Conservation (phyloP, 2,113 vertebrate species). For the Salvelinus namaycush region DNA sequence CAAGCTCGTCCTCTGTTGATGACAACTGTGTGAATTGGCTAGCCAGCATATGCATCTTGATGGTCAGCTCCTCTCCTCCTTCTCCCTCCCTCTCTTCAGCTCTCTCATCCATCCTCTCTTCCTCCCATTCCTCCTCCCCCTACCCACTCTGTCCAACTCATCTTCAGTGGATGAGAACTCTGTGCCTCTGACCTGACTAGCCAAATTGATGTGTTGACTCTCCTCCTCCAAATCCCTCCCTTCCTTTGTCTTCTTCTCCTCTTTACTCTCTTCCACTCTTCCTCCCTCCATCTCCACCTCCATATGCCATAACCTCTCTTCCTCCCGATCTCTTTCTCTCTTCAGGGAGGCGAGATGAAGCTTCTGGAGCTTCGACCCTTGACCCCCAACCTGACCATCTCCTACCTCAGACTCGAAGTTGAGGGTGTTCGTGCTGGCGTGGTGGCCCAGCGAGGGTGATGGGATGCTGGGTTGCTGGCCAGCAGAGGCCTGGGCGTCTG, state of each 20-base stretch:
- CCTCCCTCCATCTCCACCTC: background rate
- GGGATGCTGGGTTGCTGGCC: background rate
- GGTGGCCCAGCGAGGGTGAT: background rate
- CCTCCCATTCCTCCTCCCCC: background rate
- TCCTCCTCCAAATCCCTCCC: slow-evolving; percentile 31
- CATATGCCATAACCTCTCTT: background rate
- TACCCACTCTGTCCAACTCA: slow-evolving; percentile 52
- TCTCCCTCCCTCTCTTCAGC: slow-evolving; percentile 40
- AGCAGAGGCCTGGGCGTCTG: background rate
- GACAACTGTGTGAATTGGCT: slow-evolving; percentile 58
- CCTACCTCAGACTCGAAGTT: slow-evolving; percentile 45
- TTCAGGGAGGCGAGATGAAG: slow-evolving; percentile 48
- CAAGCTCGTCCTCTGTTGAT: slow-evolving; percentile 65
- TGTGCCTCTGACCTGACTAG: slow-evolving; percentile 32
- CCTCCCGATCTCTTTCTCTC: slow-evolving; percentile 21
- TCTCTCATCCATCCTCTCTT: slow-evolving; percentile 23
- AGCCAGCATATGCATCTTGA: slow-evolving; percentile 41
- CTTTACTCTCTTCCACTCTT: background rate
- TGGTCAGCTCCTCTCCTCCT: slow-evolving; percentile 20
- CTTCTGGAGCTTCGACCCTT: slow-evolving; percentile 37
- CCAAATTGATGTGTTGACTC: slow-evolving; percentile 49
- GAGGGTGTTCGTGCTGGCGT: slow-evolving; percentile 19
- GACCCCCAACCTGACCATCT: slow-evolving; percentile 14
- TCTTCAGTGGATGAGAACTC: slow-evolving; percentile 67
- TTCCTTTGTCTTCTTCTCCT: background rate